Evolutionary conservation across 2,888 invertebrate genomes (phyloP).

Genomic region (Tachina fera): DNA sequence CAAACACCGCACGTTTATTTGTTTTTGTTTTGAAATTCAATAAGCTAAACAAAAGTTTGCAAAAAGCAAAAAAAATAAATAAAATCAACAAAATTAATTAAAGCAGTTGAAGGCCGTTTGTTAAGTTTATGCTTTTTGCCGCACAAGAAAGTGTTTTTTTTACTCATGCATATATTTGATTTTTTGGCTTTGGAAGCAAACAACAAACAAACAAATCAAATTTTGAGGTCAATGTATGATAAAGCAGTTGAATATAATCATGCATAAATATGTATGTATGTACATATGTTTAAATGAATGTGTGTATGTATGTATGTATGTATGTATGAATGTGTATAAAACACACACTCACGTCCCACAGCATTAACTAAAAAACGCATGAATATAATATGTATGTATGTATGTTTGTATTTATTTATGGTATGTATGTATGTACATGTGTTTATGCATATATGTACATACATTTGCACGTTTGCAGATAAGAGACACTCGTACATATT

Average conservation of each 20-base stretch:
- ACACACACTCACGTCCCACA: neutral
- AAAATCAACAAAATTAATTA: slow-evolving; percentile 27
- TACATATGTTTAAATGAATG: neutral
- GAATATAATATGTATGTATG: neutral
- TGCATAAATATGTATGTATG: neutral
- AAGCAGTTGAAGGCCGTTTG: slow-evolving; percentile 66
- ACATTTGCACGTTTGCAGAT: slow-evolving; percentile 6
- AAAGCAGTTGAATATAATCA: slow-evolving; percentile 49
- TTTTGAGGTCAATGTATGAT: slow-evolving; percentile 70
- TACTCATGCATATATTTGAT: neutral
- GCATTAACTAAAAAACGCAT: slow-evolving; percentile 1
- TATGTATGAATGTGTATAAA: neutral
- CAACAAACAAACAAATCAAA: slow-evolving; percentile 47
- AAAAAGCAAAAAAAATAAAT: slow-evolving; percentile 8
- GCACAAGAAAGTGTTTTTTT: slow-evolving; percentile 21
- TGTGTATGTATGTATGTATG: neutral
- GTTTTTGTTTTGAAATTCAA: slow-evolving; percentile 26
- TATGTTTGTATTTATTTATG: neutral
- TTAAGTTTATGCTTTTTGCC: slow-evolving; percentile 23
- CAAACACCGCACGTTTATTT: slow-evolving; percentile 1
- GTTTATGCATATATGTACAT: neutral
- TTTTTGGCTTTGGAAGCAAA: slow-evolving; percentile 10
- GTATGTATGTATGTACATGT: neutral
- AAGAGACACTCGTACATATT: neutral
- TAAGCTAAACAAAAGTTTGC: slow-evolving; percentile 44